These are phyloP conservation scores for Procavia capensis DNA, from an alignment of 2,113 vertebrate genomes.

Conservation along the genomic window DNA sequence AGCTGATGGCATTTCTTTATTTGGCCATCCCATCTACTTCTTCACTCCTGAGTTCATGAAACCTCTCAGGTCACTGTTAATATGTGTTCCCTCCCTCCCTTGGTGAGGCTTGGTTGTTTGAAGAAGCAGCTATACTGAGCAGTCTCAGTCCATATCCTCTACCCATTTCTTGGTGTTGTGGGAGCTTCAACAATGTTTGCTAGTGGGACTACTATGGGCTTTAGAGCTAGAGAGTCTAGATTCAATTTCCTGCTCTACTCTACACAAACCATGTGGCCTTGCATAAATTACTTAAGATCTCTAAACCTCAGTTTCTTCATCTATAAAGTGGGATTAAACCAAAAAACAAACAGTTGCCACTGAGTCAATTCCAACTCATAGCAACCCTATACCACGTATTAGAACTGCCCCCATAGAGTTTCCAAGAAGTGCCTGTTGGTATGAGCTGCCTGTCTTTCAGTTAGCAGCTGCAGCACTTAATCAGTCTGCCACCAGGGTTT, in stretches of 20 bases:
- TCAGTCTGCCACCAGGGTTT: too few relatives aligned
- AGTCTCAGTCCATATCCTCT: neutral
- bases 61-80: neutral
- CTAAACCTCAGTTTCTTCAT: neutral
- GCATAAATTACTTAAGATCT: neutral
- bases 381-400: too few relatives aligned
- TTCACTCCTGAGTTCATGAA: neutral
- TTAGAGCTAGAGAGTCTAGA: neutral
- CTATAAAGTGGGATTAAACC: neutral
- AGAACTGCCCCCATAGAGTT: too few relatives aligned
- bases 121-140: neutral
- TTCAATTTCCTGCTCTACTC: neutral
- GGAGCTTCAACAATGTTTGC: neutral
- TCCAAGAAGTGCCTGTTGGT: too few relatives aligned
- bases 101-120: neutral
- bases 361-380: too few relatives aligned
- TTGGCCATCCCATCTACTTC: neutral
- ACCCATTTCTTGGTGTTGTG: too few relatives aligned
- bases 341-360: too few relatives aligned
- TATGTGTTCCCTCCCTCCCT: neutral
- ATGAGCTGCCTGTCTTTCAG: too few relatives aligned
- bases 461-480: too few relatives aligned
- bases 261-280: neutral
- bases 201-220: neutral
- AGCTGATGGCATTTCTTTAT: neutral